Base-by-base conservation (phyloP, 2,797 vertebrate species). In the Tokudaia muenninki region DNA sequence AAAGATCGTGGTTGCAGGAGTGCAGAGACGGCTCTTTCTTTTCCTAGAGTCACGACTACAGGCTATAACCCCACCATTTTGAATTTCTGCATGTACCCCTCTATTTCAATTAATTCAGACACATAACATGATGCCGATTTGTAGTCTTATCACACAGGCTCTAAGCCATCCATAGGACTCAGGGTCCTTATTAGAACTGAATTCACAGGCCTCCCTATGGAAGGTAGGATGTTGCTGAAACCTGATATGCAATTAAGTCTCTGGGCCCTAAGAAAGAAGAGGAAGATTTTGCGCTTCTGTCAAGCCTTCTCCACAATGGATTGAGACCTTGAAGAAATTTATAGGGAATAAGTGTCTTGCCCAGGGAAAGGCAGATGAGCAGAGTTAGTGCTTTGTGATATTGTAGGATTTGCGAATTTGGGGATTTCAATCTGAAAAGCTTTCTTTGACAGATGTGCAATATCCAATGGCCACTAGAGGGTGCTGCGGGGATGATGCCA, bases 401-500 rank as follows among this genome's bases (percentile, higher is more conserved):
- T 4, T 80, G 72, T 3, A 80, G 52, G n/a, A 26, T 63, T 19
- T 63, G 41, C 5, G 9, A 2, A 14, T 65, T 81, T 57, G 13
- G 70, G 31, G 41, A 21, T 67, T 61, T 81, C 57, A 24, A 6
- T 21, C 22, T 67, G 31, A 52, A 79, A 89, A 78, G 29, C 80
- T 22, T 6, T 41, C 52, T 74, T 91, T 52, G 37, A 91, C 87
- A 88, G 50, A 52, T 89, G 77, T 82, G 50, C 91, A 41, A 44
- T 70, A 52, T 14, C 55, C 17, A 41, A 19, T 6, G 80, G 59
- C 96, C 97, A 97, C 96, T 81, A 97, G 97, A 96, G 97, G 95
- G 90, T 5, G 83, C 57, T 67, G 21, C 31, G 16, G 91, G 59
- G 92, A 59, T 3, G 0, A 47, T 7, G 63, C 41, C 74, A 26